Conservation (phyloP, 2,888 invertebrate species). For the Flexamia atlantica region DNA sequence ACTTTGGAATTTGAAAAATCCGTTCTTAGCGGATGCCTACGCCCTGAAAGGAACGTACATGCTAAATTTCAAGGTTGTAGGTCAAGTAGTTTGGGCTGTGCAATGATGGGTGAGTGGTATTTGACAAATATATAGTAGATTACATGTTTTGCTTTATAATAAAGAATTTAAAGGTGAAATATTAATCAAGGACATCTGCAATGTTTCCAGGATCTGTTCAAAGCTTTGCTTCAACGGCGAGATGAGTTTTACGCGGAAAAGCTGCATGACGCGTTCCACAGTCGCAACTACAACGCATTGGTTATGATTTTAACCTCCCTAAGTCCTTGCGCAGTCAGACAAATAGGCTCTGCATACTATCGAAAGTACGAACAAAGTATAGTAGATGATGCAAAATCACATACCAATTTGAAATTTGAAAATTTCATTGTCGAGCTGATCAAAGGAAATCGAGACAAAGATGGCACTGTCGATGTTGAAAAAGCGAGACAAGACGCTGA, state of each 20-base stretch:
- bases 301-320: neutral
- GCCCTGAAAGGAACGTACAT: too few relatives aligned
- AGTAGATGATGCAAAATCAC: neutral
- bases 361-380: neutral
- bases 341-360: neutral
- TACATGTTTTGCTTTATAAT: too few relatives aligned
- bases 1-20: too few relatives aligned
- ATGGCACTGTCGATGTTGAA: neutral
- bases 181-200: too few relatives aligned
- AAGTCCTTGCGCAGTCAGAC: neutral
- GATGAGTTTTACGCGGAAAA: neutral
- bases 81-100: too few relatives aligned
- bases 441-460: neutral
- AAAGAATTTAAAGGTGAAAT: too few relatives aligned
- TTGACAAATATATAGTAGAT: too few relatives aligned
- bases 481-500: neutral
- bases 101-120: too few relatives aligned
- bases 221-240: neutral
- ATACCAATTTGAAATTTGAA: neutral
- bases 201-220: neutral
- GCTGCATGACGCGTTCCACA: neutral
- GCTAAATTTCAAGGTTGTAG: too few relatives aligned
- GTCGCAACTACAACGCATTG: neutral
- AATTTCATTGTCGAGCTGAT: neutral
- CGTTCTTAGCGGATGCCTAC: too few relatives aligned